Evolutionary conservation across 2,888 invertebrate species (phyloP), one percentile per base, ranked within the genome.

Genomic region (Ornithoptera priamus): DNA sequence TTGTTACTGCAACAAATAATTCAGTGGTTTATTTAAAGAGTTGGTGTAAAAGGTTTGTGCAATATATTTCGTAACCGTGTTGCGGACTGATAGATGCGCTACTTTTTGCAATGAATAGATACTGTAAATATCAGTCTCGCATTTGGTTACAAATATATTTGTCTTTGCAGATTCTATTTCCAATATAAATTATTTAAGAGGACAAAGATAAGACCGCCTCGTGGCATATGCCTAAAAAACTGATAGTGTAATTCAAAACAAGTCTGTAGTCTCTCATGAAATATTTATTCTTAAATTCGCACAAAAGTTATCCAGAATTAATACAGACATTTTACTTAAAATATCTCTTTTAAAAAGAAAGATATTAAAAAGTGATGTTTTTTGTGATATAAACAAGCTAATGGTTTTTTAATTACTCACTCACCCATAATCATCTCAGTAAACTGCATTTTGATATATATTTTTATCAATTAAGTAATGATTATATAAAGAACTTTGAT

Each of bases 41-140:
- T 57, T 65, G 65, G 42, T 58, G 58, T 65, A 65, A 58, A 57
- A 12, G n/a, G 18, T 24, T 66, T 60, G 58, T 50, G 66, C 66
- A 66, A 66, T 46, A 6, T 6, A 30, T 60, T 66, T 60, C n/a
- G 59, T 59, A 66, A 66, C n/a, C 24, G 15, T 66, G 66, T 66
- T 60, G 60, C 66, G 50, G 59, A 65, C 65, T 59, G 59, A 65
- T 65, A 65, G 66, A 66, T 66, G 66, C 66, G 66, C 66, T 50
- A 36, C 36, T 30, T 66, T 66, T 66, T 60, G 66, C 59, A 66
- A 66, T 50, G 30, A 24, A n/a, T 15, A 12, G 6, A 15, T 6
- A 22, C 22, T 57, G 57, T 22, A 57, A 20, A 57, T 22, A 20
- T 58, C 15, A 58, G n/a, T 22, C 18, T 53, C 18, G 50, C 17